Evolutionary conservation across 2,113 vertebrate genomes (phyloP).

Genomic region (Ceyx cyanopectus): DNA sequence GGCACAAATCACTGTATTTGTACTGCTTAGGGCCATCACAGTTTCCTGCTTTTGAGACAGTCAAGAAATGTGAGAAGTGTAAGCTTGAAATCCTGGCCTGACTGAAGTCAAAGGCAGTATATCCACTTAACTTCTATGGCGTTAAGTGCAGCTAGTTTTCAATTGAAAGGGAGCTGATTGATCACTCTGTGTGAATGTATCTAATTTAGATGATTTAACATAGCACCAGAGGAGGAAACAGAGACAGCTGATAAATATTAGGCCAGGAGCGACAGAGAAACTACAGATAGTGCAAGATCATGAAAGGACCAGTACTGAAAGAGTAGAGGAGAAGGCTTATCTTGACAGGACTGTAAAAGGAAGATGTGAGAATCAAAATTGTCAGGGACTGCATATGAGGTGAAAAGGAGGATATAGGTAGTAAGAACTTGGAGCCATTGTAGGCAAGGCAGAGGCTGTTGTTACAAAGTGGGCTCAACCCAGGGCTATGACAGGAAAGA

Average conservation of each 20-base stretch:
- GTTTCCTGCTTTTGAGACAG: conserved; percentile 27
- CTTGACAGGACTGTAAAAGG: neutral
- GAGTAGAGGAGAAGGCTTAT: neutral
- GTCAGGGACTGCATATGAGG: neutral
- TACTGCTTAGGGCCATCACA: neutral
- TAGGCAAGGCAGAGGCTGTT: neutral
- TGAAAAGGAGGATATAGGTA: neutral
- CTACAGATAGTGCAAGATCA: neutral
- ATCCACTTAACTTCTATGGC: neutral
- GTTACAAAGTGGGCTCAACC: neutral
- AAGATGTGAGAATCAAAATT: neutral
- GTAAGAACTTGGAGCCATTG: neutral
- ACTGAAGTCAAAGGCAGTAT: neutral
- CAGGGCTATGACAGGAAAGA: neutral
- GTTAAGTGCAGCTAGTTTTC: neutral
- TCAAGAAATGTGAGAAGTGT: neutral
- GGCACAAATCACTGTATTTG: neutral
- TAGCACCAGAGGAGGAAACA: neutral
- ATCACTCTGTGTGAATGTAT: neutral
- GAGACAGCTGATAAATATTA: neutral
- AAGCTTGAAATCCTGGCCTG: neutral
- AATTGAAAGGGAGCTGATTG: neutral
- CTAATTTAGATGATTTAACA: neutral
- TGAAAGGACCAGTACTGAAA: neutral
- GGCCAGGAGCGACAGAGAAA: neutral